A percentile compares a stretch with the other conserved stretches of the same genome.
Conservation (phyloP, 2,113 vertebrate species). For the Pteruthius melanotis region DNA sequence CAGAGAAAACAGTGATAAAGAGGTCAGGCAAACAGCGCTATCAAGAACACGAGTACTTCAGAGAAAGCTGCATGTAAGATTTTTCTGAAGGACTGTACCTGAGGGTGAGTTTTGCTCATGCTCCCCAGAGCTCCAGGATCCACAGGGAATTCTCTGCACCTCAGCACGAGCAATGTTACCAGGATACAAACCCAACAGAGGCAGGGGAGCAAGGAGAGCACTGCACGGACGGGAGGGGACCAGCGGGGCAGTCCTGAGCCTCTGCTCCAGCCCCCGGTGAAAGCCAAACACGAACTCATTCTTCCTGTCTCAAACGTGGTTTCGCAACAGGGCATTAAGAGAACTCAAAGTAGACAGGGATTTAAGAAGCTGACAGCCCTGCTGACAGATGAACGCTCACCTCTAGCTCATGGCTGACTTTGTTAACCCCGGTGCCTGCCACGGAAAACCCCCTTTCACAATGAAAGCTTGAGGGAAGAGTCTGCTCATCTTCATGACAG, state of each 20-base stretch:
- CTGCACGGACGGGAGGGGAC: background rate
- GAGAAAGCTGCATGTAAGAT: background rate
- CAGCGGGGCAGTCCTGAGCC: background rate
- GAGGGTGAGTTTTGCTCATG: conserved; percentile 65
- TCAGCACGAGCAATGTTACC: background rate
- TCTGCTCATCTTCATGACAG: background rate
- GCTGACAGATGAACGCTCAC: background rate
- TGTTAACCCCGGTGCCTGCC: accelerated
- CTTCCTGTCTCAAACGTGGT: no score
- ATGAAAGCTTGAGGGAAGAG: background rate
- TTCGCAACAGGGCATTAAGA: background rate
- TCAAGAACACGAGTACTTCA: background rate
- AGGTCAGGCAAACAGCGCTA: background rate
- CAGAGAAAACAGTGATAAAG: background rate
- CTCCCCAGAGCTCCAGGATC: background rate
- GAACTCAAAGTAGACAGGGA: background rate
- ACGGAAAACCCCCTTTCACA: background rate
- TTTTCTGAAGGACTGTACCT: conserved; percentile 34
- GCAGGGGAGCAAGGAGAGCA: background rate
- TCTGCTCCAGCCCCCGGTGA: accelerated
- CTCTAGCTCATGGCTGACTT: background rate
- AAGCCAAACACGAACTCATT: background rate
- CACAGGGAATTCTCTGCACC: background rate
- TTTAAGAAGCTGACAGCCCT: background rate
- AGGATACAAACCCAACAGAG: conserved; percentile 61